Evolutionary conservation across 2,797 vertebrate species (phyloP), one percentile per base, ranked within the genome.

Genomic region (Darevskia mixta): DNA sequence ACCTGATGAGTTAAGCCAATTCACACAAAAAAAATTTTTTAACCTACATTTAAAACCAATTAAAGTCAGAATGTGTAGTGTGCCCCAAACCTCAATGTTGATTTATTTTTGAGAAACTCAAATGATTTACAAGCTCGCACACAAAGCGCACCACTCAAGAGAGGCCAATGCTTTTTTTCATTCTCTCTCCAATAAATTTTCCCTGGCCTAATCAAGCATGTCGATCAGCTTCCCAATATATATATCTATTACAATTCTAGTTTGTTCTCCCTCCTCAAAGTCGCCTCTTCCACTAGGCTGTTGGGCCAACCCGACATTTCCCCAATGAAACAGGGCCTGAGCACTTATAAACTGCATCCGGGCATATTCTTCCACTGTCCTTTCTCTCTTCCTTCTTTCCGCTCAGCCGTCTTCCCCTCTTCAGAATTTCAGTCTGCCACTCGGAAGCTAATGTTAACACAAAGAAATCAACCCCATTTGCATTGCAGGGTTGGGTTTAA

Each of bases 401-500:
- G 17, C 72, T 18, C 43, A 1, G 8, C 23, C 6, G 20, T 20
- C 1, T 15, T n/a, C 13, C 20, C 32, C 13, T 45, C 49, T 29
- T 20, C 4, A 43, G 23, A 75, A 73, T 61, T 64, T 66, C 32
- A 64, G 38, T 49, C 1, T 77, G 35, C 18, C 3, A 32, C 20
- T 0, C 77, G 4, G 87, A 43, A 58, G 58, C 25, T 41, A 49
- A 27, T 1, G 3, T 3, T 32, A 67, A 72, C 8, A 61, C 66
- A 25, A 67, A 93, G 86, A 94, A 55, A 94, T 6, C 86, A 83
- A 89, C 84, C 89, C 84, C 35, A 45, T 75, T 79, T 85, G 91
- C 93, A 85, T 73, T 77, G 17, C 71, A 0, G 88, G 93, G 92
- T 92, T 93, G 91, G 91, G 92, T 91, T 81, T 85, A 93, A 89